phyloP scores from a whole-genome alignment of 2,888 invertebrate genomes.

The Tineola bisselliella region DNA sequence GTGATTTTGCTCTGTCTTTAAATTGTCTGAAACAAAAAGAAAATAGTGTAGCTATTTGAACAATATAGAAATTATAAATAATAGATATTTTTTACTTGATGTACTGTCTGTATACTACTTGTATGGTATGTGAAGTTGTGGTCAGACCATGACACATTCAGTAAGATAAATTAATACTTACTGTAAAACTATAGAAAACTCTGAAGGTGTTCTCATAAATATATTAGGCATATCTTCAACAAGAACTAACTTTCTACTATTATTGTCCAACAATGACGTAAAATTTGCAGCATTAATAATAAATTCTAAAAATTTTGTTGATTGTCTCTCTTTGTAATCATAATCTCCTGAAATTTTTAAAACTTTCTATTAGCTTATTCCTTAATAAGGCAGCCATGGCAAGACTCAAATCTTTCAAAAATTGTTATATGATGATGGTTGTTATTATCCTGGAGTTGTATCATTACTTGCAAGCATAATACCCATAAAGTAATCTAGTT shows the following conservation, averaged over 20 bases:
- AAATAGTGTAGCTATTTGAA: background rate
- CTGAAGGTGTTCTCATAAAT: conserved; percentile 71
- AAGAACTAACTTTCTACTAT: conserved; percentile 69
- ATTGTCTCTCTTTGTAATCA: conserved; percentile 69
- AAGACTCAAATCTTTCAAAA: no score
- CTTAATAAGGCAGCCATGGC: no score
- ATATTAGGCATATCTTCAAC: conserved; percentile 87
- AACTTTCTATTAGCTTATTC: no score
- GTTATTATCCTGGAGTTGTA: no score
- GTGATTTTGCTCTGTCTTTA: conserved; percentile 69
- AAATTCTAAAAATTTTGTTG: conserved; percentile 78
- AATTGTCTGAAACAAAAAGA: conserved; percentile 61
- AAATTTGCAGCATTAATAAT: conserved; percentile 82
- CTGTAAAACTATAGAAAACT: conserved; percentile 76
- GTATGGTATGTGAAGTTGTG: no score
- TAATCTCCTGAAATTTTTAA: conserved; percentile 41
- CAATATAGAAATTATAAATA: no score
- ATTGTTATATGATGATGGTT: no score
- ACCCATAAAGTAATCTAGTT: no score
- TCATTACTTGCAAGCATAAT: no score
- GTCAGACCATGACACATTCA: no score
- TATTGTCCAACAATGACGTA: conserved; percentile 65
- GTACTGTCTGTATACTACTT: no score
- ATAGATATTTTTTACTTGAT: no score
- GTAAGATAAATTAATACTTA: conserved; percentile 38